Evolutionary conservation across 1,140 invertebrate species (phyloP).

Genomic region (Arion vulgaris): DNA sequence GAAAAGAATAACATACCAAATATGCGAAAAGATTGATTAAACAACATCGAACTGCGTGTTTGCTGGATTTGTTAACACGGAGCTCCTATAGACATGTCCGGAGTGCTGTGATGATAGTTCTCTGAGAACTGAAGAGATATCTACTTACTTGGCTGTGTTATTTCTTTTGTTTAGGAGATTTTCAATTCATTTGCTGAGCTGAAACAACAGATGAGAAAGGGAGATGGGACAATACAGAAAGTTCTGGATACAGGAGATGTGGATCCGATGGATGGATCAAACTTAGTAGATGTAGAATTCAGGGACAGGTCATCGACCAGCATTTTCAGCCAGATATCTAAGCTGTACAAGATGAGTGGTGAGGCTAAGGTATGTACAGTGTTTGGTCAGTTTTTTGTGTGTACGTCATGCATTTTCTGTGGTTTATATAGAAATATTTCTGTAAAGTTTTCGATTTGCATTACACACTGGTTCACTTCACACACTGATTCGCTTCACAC

Average conservation of each 20-base stretch:
- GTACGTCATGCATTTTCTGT: neutral
- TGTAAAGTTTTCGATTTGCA: no score
- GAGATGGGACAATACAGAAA: neutral
- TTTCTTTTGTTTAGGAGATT: conserved; percentile 55
- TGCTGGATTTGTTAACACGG: no score
- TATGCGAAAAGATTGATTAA: no score
- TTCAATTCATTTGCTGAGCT: conserved; percentile 56
- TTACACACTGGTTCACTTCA: no score
- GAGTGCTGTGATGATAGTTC: no score
- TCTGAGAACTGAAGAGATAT: no score
- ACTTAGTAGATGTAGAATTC: neutral
- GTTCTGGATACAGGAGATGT: neutral
- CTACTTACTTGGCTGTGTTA: no score
- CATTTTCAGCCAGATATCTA: conserved; percentile 21
- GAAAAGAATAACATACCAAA: no score
- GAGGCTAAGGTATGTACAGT: conserved; percentile 60
- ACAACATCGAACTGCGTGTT: no score
- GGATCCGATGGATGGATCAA: neutral
- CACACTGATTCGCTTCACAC: no score
- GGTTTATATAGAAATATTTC: neutral
- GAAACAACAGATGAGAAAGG: conserved; percentile 27
- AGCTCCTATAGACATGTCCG: no score
- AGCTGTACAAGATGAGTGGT: conserved; percentile 60
- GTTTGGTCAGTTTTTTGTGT: neutral
- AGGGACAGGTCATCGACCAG: neutral